Percentiles rank a stretch among this genome's conserved stretches.
Evolutionary conservation across 2,888 invertebrate species (phyloP).

Genomic region (Ectemnius continuus): DNA sequence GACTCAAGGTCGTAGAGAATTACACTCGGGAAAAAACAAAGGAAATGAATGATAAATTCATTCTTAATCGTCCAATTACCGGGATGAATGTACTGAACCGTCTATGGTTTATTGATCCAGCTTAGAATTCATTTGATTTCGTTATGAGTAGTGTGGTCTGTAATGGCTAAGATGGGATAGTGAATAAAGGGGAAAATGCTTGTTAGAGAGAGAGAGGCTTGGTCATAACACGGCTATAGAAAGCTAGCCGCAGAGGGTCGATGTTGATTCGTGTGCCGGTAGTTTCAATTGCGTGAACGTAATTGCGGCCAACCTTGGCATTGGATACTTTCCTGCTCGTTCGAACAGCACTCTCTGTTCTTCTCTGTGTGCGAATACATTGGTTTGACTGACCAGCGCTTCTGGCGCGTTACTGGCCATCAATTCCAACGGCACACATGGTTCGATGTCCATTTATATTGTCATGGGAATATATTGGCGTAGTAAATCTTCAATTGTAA

Average conservation of each 20-base stretch:
- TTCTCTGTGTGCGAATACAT: conserved; percentile 53
- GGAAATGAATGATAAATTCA: conserved; percentile 39
- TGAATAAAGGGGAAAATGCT: too few relatives aligned
- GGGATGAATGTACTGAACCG: conserved; percentile 19
- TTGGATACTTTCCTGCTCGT: conserved; percentile 44
- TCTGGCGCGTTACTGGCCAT: conserved; percentile 41
- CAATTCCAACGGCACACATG: too few relatives aligned
- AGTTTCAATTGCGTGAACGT: conserved; percentile 59
- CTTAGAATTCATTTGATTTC: too few relatives aligned
- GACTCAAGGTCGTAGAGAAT: conserved; percentile 39
- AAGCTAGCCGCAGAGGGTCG: conserved; percentile 31
- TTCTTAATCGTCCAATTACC: conserved; percentile 36
- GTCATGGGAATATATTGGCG: too few relatives aligned
- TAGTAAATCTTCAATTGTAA: too few relatives aligned
- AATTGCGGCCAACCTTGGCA: conserved; percentile 65
- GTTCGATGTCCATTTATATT: too few relatives aligned
- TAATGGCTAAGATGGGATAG: too few relatives aligned
- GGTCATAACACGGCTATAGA: conserved; percentile 14
- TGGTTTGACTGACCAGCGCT: conserved; percentile 53
- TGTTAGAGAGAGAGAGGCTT: too few relatives aligned
- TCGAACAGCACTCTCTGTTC: conserved; percentile 33
- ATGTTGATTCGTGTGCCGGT: conserved; percentile 29
- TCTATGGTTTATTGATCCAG: too few relatives aligned
- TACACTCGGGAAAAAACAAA: conserved; percentile 21
- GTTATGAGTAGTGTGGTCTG: too few relatives aligned